Conservation (phyloP, 2,113 vertebrate genomes). For the Coptodon bakossiorum region DNA sequence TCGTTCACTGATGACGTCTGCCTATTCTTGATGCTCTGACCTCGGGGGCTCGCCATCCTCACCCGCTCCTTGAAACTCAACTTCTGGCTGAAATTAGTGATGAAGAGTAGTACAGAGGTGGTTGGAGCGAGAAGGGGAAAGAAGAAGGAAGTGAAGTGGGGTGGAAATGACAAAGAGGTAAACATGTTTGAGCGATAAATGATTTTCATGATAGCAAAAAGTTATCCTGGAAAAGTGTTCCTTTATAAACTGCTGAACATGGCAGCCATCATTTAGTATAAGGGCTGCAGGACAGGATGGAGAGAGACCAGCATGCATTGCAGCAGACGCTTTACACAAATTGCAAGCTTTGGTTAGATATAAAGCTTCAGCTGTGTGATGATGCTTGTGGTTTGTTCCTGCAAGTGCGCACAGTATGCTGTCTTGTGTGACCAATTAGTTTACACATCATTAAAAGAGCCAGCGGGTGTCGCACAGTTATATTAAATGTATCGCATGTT, state of each 20-base stretch:
- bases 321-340: slow-evolving; percentile 1
- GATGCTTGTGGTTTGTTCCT: not conserved
- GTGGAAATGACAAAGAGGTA: not conserved
- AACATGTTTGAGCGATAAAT: not conserved
- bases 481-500: not conserved
- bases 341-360: not conserved
- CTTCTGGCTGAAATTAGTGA: slow-evolving; percentile 81
- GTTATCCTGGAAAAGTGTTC: not conserved
- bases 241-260: not conserved
- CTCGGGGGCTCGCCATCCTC: slow-evolving; percentile 93
- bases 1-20: slow-evolving; percentile 85
- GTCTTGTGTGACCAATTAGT: not conserved
- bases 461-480: not conserved
- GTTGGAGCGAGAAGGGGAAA: not conserved
- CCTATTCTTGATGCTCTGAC: slow-evolving; percentile 89
- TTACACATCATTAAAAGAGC: not conserved
- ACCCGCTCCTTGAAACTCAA: slow-evolving; percentile 94
- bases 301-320: slow-evolving; percentile 35
- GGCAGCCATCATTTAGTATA: not conserved
- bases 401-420: not conserved
- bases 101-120: not conserved
- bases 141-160: not conserved
- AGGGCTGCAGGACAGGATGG: not conserved
- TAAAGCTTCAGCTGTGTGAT: not conserved
- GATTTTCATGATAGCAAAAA: not conserved